Conservation (phyloP, 2,888 invertebrate species). For the Erebia epiphron region DNA sequence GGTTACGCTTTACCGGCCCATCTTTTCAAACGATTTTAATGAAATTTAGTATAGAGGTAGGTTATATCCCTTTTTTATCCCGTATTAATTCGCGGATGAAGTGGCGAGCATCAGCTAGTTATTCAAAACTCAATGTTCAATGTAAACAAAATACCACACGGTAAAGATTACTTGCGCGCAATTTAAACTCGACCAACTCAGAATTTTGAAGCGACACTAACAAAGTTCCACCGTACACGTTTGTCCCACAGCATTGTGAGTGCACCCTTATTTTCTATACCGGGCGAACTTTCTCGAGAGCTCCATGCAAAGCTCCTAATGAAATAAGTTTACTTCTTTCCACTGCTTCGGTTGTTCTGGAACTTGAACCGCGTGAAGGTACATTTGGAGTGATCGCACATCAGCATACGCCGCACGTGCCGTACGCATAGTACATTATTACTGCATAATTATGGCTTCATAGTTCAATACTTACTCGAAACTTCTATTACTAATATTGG, state of each 20-base stretch:
- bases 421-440: not conserved
- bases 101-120: no score
- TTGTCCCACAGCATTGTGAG: conserved; percentile 13
- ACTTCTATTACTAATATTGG: no score
- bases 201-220: not conserved
- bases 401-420: not conserved
- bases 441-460: no score
- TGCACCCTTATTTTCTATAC: conserved; percentile 17
- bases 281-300: conserved; percentile 5
- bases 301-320: conserved; percentile 20
- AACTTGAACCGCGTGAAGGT: conserved; percentile 23
- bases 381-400: conserved; percentile 3
- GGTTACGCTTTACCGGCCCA: no score
- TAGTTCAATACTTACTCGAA: no score
- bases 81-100: no score
- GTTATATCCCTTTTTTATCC: no score
- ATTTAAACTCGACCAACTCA: not conserved
- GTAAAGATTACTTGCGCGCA: not conserved
- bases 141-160: not conserved
- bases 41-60: no score
- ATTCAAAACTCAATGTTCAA: not conserved
- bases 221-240: conserved; percentile 8
- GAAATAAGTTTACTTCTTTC: conserved; percentile 27
- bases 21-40: no score
- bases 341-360: conserved; percentile 16